A percentile compares a stretch with the other conserved stretches of the same genome.
Conservation (phyloP, 2,113 vertebrate species). For the Ivindomyrus marchei region DNA sequence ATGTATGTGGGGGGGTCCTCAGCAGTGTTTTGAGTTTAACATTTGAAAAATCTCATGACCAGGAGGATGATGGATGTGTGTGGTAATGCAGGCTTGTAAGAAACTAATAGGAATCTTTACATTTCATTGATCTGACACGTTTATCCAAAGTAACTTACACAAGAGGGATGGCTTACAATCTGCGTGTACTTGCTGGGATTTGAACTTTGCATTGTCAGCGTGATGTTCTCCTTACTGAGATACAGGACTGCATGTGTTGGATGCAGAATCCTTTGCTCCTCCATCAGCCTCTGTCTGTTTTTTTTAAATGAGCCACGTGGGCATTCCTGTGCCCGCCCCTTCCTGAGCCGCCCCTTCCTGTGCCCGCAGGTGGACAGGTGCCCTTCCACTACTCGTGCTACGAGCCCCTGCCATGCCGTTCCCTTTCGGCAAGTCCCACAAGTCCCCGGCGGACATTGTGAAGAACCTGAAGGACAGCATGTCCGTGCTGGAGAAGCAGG, state of each 20-base stretch:
- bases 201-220: neutral
- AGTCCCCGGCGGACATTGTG: conserved; percentile 94
- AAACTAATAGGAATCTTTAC: neutral
- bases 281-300: no score
- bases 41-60: neutral
- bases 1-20: neutral
- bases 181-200: neutral
- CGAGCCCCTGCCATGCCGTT: conserved; percentile 82
- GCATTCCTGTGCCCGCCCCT: conserved; percentile 9
- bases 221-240: neutral
- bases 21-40: neutral
- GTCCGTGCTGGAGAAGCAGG: conserved; percentile 80
- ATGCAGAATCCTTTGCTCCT: neutral
- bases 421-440: conserved; percentile 94
- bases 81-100: no score
- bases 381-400: conserved; percentile 21
- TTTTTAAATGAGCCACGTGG: neutral
- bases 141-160: neutral
- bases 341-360: conserved; percentile 62
- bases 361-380: conserved; percentile 43
- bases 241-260: neutral
- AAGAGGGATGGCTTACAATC: neutral
- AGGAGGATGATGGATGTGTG: neutral
- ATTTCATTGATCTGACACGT: neutral
- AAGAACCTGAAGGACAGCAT: conserved; percentile 95